phyloP scores from a whole-genome alignment of 2,888 invertebrate genomes.

The Papilio demoleus region DNA sequence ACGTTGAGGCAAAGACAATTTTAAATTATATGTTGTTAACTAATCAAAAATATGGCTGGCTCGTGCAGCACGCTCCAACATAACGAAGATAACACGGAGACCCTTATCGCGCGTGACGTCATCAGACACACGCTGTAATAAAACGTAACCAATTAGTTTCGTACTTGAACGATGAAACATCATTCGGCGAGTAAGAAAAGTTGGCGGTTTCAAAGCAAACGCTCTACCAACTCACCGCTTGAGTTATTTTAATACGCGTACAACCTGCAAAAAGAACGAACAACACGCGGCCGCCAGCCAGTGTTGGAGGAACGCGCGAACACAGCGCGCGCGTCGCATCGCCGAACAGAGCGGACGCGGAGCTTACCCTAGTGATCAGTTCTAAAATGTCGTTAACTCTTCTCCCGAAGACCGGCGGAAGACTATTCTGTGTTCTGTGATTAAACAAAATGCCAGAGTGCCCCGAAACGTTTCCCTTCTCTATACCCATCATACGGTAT shows the following conservation, averaged over 20 bases:
- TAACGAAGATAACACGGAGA: constrained; percentile 24
- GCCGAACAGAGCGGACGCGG: constrained; percentile 44
- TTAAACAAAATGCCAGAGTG: constrained; percentile 76
- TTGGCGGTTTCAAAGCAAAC: constrained; percentile 30
- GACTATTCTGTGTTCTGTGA: constrained; percentile 51
- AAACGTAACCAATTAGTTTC: constrained; percentile 35
- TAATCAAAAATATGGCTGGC: constrained; percentile 13
- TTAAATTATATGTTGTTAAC: neutral
- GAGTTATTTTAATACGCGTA: constrained; percentile 49
- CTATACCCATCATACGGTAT: constrained; percentile 77
- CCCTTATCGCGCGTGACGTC: constrained; percentile 32
- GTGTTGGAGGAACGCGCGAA: constrained; percentile 54
- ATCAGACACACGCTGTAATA: constrained; percentile 22
- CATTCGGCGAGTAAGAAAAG: constrained; percentile 31
- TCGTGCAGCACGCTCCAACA: neutral
- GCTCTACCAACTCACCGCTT: constrained; percentile 37
- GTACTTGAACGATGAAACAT: constrained; percentile 29
- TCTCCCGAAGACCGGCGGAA: constrained; percentile 50
- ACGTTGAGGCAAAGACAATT: neutral
- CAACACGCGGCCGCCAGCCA: constrained; percentile 46
- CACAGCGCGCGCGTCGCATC: constrained; percentile 55
- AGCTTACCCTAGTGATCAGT: constrained; percentile 41
- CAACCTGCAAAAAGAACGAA: constrained; percentile 45
- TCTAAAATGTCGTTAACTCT: constrained; percentile 63
- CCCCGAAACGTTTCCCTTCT: constrained; percentile 74